Evolutionary conservation across 2,888 invertebrate genomes (phyloP), one percentile per base, ranked within the genome.

Genomic region (Ganaspis brasiliensis): DNA sequence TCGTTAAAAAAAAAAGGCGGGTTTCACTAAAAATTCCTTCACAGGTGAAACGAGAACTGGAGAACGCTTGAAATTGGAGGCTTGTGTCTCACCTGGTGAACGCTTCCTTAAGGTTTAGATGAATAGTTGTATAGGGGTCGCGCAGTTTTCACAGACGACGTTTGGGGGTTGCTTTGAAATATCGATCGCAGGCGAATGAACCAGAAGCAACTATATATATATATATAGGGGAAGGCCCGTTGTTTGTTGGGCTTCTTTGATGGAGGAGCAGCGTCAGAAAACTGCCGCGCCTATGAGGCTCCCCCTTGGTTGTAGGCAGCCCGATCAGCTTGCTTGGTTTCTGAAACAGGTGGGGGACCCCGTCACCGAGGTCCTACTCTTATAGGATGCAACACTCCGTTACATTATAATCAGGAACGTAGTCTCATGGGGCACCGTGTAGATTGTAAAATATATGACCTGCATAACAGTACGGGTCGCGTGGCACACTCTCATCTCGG

Each of bases 321-420:
- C 57, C 52, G 67, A 24, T 72, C 71, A 35, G 37, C 26, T 40
- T 57, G 49, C 78, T 76, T 78, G 75, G 80, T 79, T 79, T 75
- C 82, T 81, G 86, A 82, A 89, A 89, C 89, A 89, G 89, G 89
- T 89, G 89, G 89, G 89, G 89, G 85, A 71, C 59, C 83, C 81
- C 84, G 84, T 81, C 82, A 77, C 78, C 74, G 82, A 78, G 75
- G 72, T 83, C 81, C 78, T 74, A 76, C 74, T 70, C 73, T 40
- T 67, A n/a, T n/a, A 76, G 73, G 45, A 75, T 75, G 73, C 73
- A 74, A 56, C 75, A 70, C 73, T 70, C 59, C 74, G 73, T 75
- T 75, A 52, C 67, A 61, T 63, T 74, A 56, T 56, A 19, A 59
- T 49, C 73, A 73, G 61, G 49, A 59, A 21, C 73, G 40, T 45